phyloP scores from a whole-genome alignment of 2,888 invertebrate genomes.

The Watsonalla cultraria region DNA sequence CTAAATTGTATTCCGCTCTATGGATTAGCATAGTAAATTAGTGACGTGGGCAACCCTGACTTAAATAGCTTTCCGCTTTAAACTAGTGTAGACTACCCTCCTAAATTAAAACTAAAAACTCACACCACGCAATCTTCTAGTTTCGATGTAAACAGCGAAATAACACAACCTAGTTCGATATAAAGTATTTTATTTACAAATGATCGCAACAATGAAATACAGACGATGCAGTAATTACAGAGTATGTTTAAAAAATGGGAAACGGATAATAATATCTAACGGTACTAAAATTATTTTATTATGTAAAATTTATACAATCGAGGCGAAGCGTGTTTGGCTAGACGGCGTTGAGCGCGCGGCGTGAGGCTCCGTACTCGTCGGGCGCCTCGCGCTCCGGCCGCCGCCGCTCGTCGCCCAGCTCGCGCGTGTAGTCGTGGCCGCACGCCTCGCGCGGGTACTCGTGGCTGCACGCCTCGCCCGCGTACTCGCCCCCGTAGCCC shows the following conservation, averaged over 20 bases:
- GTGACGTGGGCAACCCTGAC: too few species aligned
- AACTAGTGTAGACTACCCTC: background rate
- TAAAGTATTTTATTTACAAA: conserved; percentile 80
- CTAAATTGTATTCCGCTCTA: too few species aligned
- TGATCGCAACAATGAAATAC: conserved; percentile 79
- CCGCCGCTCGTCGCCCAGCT: conserved; percentile 64
- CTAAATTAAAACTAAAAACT: background rate
- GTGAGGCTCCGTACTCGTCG: conserved; percentile 81
- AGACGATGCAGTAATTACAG: conserved; percentile 78
- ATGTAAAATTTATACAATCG: conserved; percentile 68
- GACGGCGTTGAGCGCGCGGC: conserved; percentile 86
- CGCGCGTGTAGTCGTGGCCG: conserved; percentile 66
- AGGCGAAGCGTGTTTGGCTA: conserved; percentile 49
- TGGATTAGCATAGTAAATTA: too few species aligned
- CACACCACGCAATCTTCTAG: too few species aligned
- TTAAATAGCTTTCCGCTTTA: background rate
- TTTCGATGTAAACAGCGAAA: conserved; percentile 3
- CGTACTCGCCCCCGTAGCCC: conserved; percentile 49
- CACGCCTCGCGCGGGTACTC: conserved; percentile 61
- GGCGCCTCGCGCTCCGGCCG: conserved; percentile 63
- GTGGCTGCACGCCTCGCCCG: conserved; percentile 54
- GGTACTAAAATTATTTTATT: conserved; percentile 71
- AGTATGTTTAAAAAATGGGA: conserved; percentile 76
- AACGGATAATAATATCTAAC: conserved; percentile 76
- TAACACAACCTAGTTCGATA: conserved; percentile 42